Evolutionary conservation across 2,113 vertebrate genomes (phyloP), one percentile per base, ranked within the genome.

Genomic region (Archilochus colubris): DNA sequence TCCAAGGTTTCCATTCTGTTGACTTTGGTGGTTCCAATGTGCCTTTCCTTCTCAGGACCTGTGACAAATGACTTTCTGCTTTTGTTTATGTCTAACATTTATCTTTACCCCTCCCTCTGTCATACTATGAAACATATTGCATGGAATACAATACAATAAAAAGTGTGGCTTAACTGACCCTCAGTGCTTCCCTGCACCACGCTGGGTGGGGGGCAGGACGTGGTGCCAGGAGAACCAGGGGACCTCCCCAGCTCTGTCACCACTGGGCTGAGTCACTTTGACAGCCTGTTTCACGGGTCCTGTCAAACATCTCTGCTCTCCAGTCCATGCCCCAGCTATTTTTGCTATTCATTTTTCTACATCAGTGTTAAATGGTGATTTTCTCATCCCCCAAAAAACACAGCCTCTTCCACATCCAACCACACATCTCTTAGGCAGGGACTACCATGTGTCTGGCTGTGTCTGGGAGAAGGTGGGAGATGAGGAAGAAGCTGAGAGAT

Each of bases 21-120:
- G 81, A 91, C 93, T 91, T 95, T 11, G 1, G 96, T 97, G 95
- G 93, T 97, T 95, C 96, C 78, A 2, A 97, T 89, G 97, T 97
- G 97, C 97, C 97, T 97, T 97, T 97, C 96, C 97, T 95, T 95
- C 96, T 97, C 96, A 97, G 96, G 97, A 97, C 96, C 91, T 95
- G 92, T 97, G 94, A 94, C 94, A 95, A 94, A 95, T 4, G 12
- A 95, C 86, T 86, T 94, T 96, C 78, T 83, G 91, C 93, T 96
- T 80, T 93, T 77, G 51, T 96, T 89, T 95, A 75, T 94, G 91
- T 95, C 93, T 96, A 95, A 97, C 89, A 88, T 91, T 90, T 85
- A 91, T 86, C 89, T 82, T 68, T 92, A 67, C 43, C 84, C 72
- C 59, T 68, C 51, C 61, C n/a, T 89, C 93, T 94, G 91, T 96